Base-by-base conservation (phyloP, 2,797 vertebrate genomes). In the Spheniscus humboldti region DNA sequence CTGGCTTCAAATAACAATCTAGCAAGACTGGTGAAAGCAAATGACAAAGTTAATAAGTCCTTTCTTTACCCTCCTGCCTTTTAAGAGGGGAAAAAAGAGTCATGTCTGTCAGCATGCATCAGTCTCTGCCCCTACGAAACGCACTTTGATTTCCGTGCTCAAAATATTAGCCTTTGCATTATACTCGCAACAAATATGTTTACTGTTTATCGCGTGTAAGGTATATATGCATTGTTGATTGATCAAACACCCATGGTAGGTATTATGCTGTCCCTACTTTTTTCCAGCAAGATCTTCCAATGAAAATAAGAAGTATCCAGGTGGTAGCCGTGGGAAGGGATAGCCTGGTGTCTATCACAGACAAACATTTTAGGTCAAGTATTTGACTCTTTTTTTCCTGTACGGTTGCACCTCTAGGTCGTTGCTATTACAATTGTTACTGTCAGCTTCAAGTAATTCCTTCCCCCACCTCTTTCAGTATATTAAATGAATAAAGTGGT, bases 401-500 rank as follows among this genome's bases (percentile, higher is more conserved):
- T 60, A 6, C 6, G 31, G 28, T 41, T 79, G 20, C 27, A 59
- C 18, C 27, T 83, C 13, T 45, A 43, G 52, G 47, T 88, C 4
- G 4, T 48, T 74, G 37, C 56, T 77, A 20, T 66, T 60, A 8
- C n/a, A 50, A 10, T 73, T 87, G 60, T 48, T 89, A 31, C 66
- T 82, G 39, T 74, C 3, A 17, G 59, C 60, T 90, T 94, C 75
- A 76, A 72, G 35, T 52, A 72, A 84, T 90, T 55, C 82, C 31
- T 92, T 83, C 76, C 88, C 43, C 60, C 76, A 73, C 69, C 75
- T 86, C 71, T 85, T 74, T 68, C 88, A 69, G 53, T 52, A 48
- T 86, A 56, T 88, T 78, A 94, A 90, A 67, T 63, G 78, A 88
- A 87, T 91, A 75, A 94, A 95, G 87, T 92, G 90, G 69, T 88